phyloP scores from a whole-genome alignment of 2,888 invertebrate species.

The Synergus gifuensis region DNA sequence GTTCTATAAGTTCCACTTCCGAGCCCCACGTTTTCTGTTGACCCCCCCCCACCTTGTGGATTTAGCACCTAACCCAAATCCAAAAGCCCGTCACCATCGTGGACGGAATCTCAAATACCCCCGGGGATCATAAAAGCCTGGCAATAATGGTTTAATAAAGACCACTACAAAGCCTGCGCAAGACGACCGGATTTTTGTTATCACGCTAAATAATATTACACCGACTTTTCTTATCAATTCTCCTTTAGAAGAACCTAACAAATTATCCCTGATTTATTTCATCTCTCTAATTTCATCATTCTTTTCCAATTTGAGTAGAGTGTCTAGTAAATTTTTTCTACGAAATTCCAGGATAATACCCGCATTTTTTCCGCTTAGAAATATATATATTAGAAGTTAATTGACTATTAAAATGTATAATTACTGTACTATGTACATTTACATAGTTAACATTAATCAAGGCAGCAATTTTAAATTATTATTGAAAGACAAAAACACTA shows the following conservation, averaged over 20 bases:
- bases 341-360: no score
- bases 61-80: constrained; percentile 38
- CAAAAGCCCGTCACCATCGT: constrained; percentile 13
- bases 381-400: no score
- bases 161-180: neutral
- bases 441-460: no score
- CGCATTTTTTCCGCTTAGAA: no score
- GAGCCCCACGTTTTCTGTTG: constrained; percentile 23
- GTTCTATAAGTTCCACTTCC: constrained; percentile 37
- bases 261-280: neutral
- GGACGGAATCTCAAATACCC: constrained; percentile 34
- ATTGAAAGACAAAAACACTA: no score
- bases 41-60: neutral
- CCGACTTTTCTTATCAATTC: neutral
- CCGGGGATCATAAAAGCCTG: constrained; percentile 27
- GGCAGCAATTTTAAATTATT: no score
- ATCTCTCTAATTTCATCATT: neutral
- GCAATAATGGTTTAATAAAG: constrained; percentile 33
- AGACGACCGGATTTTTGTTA: neutral
- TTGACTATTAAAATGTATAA: no score
- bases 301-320: neutral
- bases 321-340: no score
- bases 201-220: neutral
- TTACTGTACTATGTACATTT: no score
- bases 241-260: neutral